A percentile compares a stretch with the other conserved stretches of the same genome.
Conservation (phyloP, 2,113 vertebrate species). For the Dascyllus trimaculatus region DNA sequence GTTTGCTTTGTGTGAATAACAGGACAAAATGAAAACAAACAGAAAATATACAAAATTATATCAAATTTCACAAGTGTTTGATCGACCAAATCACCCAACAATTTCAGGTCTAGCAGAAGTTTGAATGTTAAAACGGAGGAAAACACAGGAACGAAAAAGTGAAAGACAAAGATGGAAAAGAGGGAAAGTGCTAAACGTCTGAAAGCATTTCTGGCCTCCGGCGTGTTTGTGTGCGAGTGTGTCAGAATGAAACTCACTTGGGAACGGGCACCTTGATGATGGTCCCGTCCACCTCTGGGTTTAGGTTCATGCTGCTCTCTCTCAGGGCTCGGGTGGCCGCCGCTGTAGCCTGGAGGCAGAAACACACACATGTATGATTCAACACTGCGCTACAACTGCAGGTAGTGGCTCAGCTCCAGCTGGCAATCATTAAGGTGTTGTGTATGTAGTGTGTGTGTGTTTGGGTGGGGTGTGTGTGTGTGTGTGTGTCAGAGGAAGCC, state of each 20-base stretch:
- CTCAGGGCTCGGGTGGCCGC: conserved; percentile 91
- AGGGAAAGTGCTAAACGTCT: conserved; percentile 19
- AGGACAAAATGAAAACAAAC: neutral
- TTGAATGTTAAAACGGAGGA: neutral
- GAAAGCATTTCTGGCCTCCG: conserved; percentile 19
- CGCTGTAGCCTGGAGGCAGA: conserved; percentile 88
- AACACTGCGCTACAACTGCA: conserved; percentile 81
- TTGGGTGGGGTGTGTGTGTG: neutral
- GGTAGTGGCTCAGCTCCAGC: conserved; percentile 78
- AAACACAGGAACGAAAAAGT: conserved; percentile 16
- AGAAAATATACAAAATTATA: neutral
- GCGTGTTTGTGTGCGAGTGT: conserved; percentile 25
- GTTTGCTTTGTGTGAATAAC: neutral
- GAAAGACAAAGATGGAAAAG: neutral
- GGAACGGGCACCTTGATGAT: conserved; percentile 95
- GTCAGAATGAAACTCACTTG: conserved; percentile 88
- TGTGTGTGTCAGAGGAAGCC: conserved; percentile 56
- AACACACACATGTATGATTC: conserved; percentile 27
- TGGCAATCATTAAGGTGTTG: conserved; percentile 80
- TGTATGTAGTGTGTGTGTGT: conserved; percentile 51
- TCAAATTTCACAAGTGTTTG: neutral
- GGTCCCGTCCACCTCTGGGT: conserved; percentile 94
- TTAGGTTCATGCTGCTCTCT: conserved; percentile 97
- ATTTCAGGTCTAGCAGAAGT: neutral
- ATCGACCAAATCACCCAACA: neutral